Evolutionary conservation across 2,888 invertebrate species (phyloP), one percentile per base, ranked within the genome.

Genomic region (Heteropelma amictum): DNA sequence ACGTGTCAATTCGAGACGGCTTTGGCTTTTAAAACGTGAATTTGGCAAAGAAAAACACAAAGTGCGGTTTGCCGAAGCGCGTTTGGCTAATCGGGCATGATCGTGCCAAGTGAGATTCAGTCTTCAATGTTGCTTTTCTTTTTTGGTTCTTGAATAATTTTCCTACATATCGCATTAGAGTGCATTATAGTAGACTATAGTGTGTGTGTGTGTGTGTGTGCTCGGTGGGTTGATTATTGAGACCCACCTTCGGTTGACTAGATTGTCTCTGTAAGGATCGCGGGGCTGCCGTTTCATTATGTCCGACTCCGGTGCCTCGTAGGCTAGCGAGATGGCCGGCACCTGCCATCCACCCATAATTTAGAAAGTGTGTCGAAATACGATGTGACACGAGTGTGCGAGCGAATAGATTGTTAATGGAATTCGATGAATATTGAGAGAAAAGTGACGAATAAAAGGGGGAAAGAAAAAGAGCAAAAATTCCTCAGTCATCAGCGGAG

Each of bases 201-300:
- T n/a, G n/a, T n/a, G n/a, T n/a, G n/a, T n/a, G n/a, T n/a, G n/a
- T n/a, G n/a, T 42, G 53, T 49, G 53, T 76, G 74, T 71, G 73
- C 79, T 80, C 86, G 89, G 89, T 88, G 88, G 87, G 87, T 84
- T 69, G 65, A 87, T 84, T 85, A 84, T 80, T 83, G 82, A 87
- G 89, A 92, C 93, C 93, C 94, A 97, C 97, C 98, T 97, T 95
- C 96, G 96, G 93, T 98, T 98, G 91, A 98, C 98, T 93, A 98
- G 95, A 94, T 98, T 98, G 94, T 98, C 98, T 92, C 95, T 95
- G 93, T 96, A 95, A 90, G 98, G 97, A 93, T 98, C 95, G 93
- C 98, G 95, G 89, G 98, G 98, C 93, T 96, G 96, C 91, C 98
- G 95, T 95, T 98, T 98, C 98, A 98, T 98, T 92, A 98, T 98